Percentiles rank a stretch among this genome's conserved stretches.
These are phyloP conservation scores for Tenebrosternarchus preto DNA, from an alignment of 2,113 vertebrate genomes.

Conservation along the genomic window DNA sequence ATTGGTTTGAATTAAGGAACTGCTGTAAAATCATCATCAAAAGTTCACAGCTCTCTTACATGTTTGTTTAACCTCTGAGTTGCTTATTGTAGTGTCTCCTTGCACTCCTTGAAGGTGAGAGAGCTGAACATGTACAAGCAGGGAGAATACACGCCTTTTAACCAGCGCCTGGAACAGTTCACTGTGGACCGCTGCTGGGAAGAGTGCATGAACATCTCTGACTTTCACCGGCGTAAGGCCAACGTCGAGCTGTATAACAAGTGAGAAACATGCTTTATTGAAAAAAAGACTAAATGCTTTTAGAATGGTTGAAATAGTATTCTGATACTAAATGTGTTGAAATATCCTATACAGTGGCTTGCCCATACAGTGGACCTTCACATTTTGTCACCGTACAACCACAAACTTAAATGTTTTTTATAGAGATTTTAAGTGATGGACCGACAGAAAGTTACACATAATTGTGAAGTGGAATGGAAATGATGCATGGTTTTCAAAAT, in stretches of 20 bases:
- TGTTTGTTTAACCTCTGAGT: not conserved
- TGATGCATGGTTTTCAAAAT: too few relatives aligned
- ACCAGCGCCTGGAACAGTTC: constrained; percentile 83
- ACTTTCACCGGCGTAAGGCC: constrained; percentile 70
- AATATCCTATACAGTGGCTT: not conserved
- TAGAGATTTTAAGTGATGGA: too few relatives aligned
- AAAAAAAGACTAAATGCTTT: not conserved
- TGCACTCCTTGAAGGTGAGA: constrained; percentile 80
- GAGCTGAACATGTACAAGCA: constrained; percentile 84
- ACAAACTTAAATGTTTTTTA: too few relatives aligned
- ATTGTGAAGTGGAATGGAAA: too few relatives aligned
- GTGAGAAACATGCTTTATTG: constrained; percentile 62
- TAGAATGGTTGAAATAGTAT: not conserved
- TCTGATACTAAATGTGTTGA: not conserved
- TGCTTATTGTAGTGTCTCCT: not conserved
- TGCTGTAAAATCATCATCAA: not conserved
- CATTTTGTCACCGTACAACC: too few relatives aligned
- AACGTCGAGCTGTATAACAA: constrained; percentile 84
- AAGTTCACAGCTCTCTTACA: not conserved
- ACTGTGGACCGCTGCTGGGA: constrained; percentile 88
- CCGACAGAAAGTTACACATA: too few relatives aligned
- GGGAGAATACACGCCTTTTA: constrained; percentile 88
- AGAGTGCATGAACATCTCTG: constrained; percentile 80
- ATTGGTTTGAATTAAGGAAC: not conserved
- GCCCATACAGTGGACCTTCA: too few relatives aligned